These are phyloP conservation scores for Notarius lentiginosus DNA, from an alignment of 2,113 vertebrate species.

Conservation along the genomic window DNA sequence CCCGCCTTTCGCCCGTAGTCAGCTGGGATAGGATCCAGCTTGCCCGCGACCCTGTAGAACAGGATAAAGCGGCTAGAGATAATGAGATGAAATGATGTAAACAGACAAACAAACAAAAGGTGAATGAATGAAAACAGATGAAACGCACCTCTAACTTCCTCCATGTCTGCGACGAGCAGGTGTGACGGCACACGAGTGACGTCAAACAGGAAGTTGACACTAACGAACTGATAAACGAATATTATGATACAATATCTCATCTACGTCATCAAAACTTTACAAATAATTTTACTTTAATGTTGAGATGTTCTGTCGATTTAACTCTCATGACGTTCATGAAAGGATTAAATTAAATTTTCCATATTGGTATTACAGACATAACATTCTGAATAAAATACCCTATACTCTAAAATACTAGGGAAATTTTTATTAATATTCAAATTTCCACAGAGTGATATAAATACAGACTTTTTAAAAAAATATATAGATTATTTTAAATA, in stretches of 20 bases:
- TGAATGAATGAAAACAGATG: neutral
- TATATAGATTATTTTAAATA: neutral
- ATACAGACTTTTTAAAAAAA: neutral
- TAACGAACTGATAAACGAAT: neutral
- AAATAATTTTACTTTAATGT: neutral
- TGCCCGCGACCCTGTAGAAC: too few species aligned
- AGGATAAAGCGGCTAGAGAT: too few species aligned
- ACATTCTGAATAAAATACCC: neutral
- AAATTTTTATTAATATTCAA: neutral
- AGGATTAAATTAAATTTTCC: neutral
- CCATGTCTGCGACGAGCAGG: conserved; percentile 64
- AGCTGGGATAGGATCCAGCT: too few species aligned
- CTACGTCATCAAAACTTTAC: neutral
- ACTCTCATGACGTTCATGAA: neutral
- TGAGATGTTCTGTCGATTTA: neutral
- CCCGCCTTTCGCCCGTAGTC: too few species aligned
- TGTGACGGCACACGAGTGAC: conserved; percentile 59
- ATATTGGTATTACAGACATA: neutral
- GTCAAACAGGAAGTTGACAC: neutral
- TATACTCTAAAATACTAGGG: neutral
- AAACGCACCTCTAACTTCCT: conserved; percentile 75
- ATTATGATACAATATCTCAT: neutral
- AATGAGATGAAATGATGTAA: neutral
- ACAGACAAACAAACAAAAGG: neutral
- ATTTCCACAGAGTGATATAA: neutral